Percentiles rank a stretch among this genome's conserved stretches.
Conservation (phyloP, 2,797 vertebrate species). For the Sitta carolinensis region DNA sequence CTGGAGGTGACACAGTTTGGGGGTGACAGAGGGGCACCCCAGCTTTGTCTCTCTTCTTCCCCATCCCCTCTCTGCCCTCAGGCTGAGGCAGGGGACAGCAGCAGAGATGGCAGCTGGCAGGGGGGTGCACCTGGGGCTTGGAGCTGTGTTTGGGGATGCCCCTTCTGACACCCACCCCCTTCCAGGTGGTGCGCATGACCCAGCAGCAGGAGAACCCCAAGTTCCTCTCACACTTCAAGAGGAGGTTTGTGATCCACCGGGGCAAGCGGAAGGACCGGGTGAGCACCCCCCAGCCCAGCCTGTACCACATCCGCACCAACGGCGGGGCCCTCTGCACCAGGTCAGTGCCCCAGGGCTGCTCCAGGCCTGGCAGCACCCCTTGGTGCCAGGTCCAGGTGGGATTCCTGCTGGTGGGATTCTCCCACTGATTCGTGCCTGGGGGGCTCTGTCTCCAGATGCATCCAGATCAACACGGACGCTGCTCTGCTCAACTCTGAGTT, state of each 20-base stretch:
- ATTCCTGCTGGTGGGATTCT: background rate
- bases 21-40: background rate
- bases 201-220: conserved; percentile 99
- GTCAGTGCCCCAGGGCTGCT: conserved; percentile 56
- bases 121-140: background rate
- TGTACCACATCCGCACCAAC: conserved; percentile 97
- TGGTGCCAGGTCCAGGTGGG: background rate
- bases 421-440: background rate
- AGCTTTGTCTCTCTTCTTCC: background rate
- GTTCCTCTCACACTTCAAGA: conserved; percentile 97
- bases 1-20: conserved; percentile 80
- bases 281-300: conserved; percentile 87
- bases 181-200: conserved; percentile 96
- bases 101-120: background rate
- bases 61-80: background rate
- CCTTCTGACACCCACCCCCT: background rate
- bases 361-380: background rate
- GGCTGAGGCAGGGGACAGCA: background rate
- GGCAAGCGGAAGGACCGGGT: conserved; percentile 89
- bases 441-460: conserved; percentile 80
- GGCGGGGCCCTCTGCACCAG: conserved; percentile 95
- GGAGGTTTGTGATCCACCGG: conserved; percentile 97
- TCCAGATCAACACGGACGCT: conserved; percentile 93
- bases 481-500: conserved; percentile 95
- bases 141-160: background rate